Base-by-base conservation (phyloP, 2,113 vertebrate genomes). In the Calyptomena viridis region DNA sequence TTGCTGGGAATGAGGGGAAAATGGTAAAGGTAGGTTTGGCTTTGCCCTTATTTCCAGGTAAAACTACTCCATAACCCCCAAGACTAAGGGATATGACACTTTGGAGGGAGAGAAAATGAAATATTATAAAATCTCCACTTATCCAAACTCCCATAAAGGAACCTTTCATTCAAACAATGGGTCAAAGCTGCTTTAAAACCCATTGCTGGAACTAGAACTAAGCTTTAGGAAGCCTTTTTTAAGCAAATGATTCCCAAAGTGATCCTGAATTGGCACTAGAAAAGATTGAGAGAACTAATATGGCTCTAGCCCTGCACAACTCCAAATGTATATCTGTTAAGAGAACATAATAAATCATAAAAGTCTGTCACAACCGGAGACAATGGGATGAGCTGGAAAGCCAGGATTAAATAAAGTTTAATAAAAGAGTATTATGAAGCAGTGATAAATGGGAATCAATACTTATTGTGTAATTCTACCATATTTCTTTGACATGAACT, bases 381-480 rank as follows among this genome's bases (percentile, higher is more conserved):
- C 94, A 93, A 85, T 12, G 2, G 84, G 85, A 87, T 62, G 89
- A 94, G 78, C 6, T 66, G 67, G 87, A 89, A 95, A 79, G 89
- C 40, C 22, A 85, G 74, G 81, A 95, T 95, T 96, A 92, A 95
- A 96, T 94, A 91, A 97, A 95, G 77, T 85, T 95, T 88, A 94
- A 96, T 94, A 82, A 95, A 95, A 93, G 95, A 90, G 59, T 47
- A 81, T 83, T 71, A 87, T 79, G 84, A 91, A 95, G 79, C 49
- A 27, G 58, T 87, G 93, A 91, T 76, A 93, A 94, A 95, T 94
- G 84, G 35, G 87, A 93, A 39, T 71, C 84, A 94, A 94, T 89
- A 86, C 20, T 89, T 56, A 49, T 4, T 77, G 40, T 80, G 68
- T 83, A 78, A 89, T 67, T 87, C 93, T 14, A n/a, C 33, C 58